These are phyloP conservation scores for Pteropus rufus DNA, from an alignment of 2,797 vertebrate species.

Conservation along the genomic window DNA sequence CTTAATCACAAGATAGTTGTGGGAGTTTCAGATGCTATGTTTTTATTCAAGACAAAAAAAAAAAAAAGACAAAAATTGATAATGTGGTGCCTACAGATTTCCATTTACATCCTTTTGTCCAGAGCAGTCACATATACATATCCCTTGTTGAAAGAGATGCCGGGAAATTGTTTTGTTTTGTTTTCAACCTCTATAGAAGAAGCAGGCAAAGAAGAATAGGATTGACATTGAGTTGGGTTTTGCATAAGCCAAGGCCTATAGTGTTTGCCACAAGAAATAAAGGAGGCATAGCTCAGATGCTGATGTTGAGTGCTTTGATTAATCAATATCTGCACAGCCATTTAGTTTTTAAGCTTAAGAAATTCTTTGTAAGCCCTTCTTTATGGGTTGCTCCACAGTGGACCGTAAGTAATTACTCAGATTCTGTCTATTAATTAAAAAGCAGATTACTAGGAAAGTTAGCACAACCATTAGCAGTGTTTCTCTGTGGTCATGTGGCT, in stretches of 20 bases:
- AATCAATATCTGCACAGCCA: neutral
- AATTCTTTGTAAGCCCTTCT: neutral
- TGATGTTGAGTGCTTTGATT: neutral
- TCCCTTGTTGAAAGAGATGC: neutral
- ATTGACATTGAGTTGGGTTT: neutral
- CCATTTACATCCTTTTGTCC: neutral
- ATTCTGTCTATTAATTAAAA: constrained; percentile 1
- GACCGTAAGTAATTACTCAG: neutral
- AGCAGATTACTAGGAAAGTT: neutral
- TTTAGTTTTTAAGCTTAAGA: neutral
- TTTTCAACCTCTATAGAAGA: neutral
- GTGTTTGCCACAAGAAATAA: neutral
- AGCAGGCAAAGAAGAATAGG: neutral
- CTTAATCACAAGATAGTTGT: neutral
- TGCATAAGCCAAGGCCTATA: neutral
- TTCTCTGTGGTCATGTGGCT: neutral
- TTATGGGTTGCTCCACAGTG: neutral
- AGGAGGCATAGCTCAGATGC: neutral
- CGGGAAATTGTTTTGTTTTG: neutral
- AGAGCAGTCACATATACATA: neutral
- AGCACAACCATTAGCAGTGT: neutral
- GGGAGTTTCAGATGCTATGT: neutral
- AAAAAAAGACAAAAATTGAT: neutral
- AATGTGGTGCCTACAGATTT: neutral
- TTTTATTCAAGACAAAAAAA: neutral